Base-by-base conservation (phyloP, 2,797 vertebrate species). In the Dendrocincla tyrannina region DNA sequence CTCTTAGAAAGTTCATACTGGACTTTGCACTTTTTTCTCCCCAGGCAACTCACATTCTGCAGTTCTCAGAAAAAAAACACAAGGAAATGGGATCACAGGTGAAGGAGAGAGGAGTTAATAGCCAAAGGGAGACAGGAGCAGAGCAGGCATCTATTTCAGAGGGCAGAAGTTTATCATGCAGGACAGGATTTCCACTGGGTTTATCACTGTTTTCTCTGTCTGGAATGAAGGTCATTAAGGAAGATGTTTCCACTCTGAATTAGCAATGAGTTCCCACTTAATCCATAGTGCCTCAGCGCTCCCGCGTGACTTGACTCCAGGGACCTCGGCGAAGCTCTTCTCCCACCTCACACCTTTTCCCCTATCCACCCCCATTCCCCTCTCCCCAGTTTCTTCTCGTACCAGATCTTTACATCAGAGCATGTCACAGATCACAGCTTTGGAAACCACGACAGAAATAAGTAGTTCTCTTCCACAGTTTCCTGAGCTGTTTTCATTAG, bases 201-300 rank as follows among this genome's bases (percentile, higher is more conserved):
- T 92, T 92, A 83, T 93, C 60, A 74, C 37, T 64, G 60, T 89
- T 91, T 47, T 69, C 56, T 74, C 44, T 84, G 89, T 85, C 79
- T 94, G 64, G 91, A 95, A 68, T 87, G 83, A 70, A 94, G 37
- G 81, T 77, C 84, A 70, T 82, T 83, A 80, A 77, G 78, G n/a
- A 66, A 41, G 88, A 95, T 73, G 60, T 72, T 96, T 96, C 89
- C 93, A 83, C 53, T 72, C 53, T 92, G 75, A 96, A 96, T 93
- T 77, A 96, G 53, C 86, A 89, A 93, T 83, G 88, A 92, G 81
- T 30, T 87, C 87, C 44, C 72, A 25, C 59, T 44, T 72, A 53
- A 59, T 56, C 68, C 28, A 35, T 2, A 81, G 67, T 4, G 42
- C 30, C 42, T 52, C 55, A 33, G 77, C 19, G 7, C 58, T 82